Evolutionary conservation across 1,140 invertebrate species (phyloP).

Genomic region (Drosophila mauritiana): DNA sequence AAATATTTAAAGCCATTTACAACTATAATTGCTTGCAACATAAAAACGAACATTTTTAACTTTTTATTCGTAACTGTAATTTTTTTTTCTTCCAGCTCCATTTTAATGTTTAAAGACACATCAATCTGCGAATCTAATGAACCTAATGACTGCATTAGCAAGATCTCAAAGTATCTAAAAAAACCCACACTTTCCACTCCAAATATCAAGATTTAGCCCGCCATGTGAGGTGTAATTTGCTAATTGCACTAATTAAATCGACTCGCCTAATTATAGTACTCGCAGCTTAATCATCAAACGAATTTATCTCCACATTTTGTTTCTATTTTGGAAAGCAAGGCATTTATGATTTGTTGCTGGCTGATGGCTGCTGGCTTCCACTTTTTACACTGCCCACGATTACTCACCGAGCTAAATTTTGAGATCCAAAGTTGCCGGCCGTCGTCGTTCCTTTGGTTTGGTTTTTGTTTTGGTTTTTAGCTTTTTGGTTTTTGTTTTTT

Average conservation of each 20-base stretch:
- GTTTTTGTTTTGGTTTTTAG: slow-evolving; percentile 27
- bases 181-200: slow-evolving; percentile 8
- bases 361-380: slow-evolving; percentile 4
- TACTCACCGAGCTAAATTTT: slow-evolving; percentile 70
- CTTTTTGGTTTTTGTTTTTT: slow-evolving; percentile 29
- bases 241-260: slow-evolving; percentile 58
- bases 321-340: slow-evolving; percentile 61
- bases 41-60: no score
- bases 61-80: background rate
- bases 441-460: slow-evolving; percentile 32
- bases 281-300: slow-evolving; percentile 41
- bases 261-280: slow-evolving; percentile 46
- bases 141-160: background rate
- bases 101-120: background rate
- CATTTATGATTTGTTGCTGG: slow-evolving; percentile 37
- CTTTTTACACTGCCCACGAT: slow-evolving; percentile 53
- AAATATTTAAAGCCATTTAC: no score
- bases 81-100: no score
- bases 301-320: slow-evolving; percentile 27
- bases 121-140: background rate
- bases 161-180: background rate
- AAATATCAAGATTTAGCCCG: slow-evolving; percentile 25
- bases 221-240: slow-evolving; percentile 22
- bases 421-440: slow-evolving; percentile 47
- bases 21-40: no score